Evolutionary conservation across 2,797 vertebrate genomes (phyloP).

Genomic region (Ctenosaura bakeri): DNA sequence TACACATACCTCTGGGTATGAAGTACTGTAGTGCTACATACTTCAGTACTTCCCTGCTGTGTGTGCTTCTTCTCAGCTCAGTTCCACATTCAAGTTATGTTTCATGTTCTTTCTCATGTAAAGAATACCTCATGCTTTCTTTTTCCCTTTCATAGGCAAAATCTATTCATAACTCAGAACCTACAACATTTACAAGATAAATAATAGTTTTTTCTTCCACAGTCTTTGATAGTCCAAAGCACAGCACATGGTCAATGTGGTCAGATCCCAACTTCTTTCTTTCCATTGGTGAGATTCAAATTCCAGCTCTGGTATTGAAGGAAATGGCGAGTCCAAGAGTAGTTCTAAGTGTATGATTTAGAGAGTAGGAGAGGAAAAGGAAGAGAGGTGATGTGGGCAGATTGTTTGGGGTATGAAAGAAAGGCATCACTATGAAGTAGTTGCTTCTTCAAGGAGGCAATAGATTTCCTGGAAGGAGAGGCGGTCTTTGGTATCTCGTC

Average conservation of each 20-base stretch:
- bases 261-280: slow-evolving; percentile 27
- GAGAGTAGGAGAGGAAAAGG: slow-evolving; percentile 21
- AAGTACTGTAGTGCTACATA: neutral
- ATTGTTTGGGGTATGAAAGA: neutral
- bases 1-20: neutral
- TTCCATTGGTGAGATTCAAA: slow-evolving; percentile 65
- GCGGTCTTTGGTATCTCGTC: slow-evolving; percentile 93
- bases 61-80: neutral
- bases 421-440: slow-evolving; percentile 74
- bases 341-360: slow-evolving; percentile 45
- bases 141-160: accelerated
- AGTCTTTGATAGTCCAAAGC: slow-evolving; percentile 10
- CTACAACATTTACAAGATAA: slow-evolving; percentile 75
- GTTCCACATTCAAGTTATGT: neutral
- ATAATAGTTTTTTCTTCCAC: slow-evolving; percentile 64
- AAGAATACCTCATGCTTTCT: slow-evolving; percentile 21
- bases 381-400: slow-evolving; percentile 11
- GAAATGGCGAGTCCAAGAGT: slow-evolving; percentile 57
- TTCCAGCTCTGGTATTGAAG: slow-evolving; percentile 57
- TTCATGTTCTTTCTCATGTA: neutral
- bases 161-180: slow-evolving; percentile 60
- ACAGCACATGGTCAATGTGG: slow-evolving; percentile 15
- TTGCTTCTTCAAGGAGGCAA: slow-evolving; percentile 85
- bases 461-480: slow-evolving; percentile 96
- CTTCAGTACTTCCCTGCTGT: neutral